phyloP scores from a whole-genome alignment of 2,797 vertebrate genomes.

The Chaetodon trifasciatus region DNA sequence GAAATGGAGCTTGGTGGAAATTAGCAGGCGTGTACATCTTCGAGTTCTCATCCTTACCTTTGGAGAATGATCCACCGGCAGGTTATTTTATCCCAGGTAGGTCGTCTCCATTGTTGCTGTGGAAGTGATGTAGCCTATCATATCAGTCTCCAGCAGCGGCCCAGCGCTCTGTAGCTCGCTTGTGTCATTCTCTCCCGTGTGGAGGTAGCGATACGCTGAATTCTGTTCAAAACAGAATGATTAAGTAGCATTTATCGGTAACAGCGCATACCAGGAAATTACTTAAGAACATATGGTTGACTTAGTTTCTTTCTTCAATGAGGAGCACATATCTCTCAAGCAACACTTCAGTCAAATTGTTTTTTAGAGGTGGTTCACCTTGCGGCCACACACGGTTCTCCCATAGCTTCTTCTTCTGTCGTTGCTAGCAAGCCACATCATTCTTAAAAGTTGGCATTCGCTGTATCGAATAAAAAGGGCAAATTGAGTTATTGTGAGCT shows the following conservation, averaged over 20 bases:
- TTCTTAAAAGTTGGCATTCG: not conserved
- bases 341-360: not conserved
- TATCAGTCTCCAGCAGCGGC: conserved; percentile 50
- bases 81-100: conserved; percentile 79
- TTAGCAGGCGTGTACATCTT: conserved; percentile 35
- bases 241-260: not conserved
- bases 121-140: conserved; percentile 41
- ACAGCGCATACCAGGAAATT: not conserved
- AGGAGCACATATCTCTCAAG: not conserved
- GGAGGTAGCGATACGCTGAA: not conserved
- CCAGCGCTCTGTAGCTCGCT: conserved; percentile 36
- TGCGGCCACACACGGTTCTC: not conserved
- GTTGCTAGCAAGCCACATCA: not conserved
- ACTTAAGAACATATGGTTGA: fast-evolving
- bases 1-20: conserved; percentile 59
- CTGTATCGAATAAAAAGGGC: not conserved
- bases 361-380: not conserved
- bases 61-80: conserved; percentile 77
- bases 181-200: conserved; percentile 3
- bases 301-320: not conserved
- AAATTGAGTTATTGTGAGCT: not conserved
- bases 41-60: not conserved
- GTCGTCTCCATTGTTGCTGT: conserved; percentile 69
- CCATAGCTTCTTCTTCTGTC: not conserved
- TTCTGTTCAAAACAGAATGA: not conserved